Evolutionary conservation across 2,797 vertebrate genomes (phyloP).

Genomic region (Muscicapa striata): DNA sequence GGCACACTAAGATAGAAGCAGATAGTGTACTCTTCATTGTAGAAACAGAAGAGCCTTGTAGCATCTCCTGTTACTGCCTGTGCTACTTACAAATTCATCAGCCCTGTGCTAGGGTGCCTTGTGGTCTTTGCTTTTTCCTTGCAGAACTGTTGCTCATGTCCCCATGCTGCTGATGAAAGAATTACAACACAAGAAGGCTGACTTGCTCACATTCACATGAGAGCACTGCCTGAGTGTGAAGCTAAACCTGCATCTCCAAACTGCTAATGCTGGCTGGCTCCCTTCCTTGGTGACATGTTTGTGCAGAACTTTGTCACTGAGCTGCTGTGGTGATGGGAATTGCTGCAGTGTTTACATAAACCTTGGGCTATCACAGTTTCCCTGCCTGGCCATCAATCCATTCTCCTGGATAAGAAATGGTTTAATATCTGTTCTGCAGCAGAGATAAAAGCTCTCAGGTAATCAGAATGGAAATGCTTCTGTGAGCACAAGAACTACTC

Average conservation of each 20-base stretch:
- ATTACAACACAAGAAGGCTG: not conserved
- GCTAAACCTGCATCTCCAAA: not conserved
- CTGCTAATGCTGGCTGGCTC: not conserved
- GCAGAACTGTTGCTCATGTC: rapidly evolving
- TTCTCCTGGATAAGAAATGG: not conserved
- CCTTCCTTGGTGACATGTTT: not conserved
- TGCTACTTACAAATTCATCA: not conserved
- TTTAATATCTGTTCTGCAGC: not conserved
- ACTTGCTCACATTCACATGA: not conserved
- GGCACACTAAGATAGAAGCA: not conserved
- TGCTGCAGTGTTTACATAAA: not conserved
- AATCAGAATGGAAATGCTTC: not conserved
- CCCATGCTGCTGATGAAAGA: not conserved
- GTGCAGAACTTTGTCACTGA: not conserved
- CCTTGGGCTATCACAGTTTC: not conserved
- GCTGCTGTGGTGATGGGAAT: not conserved
- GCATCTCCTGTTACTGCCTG: not conserved
- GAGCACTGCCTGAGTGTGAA: rapidly evolving
- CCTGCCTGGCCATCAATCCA: not conserved
- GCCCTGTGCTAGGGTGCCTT: not conserved
- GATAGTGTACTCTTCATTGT: not conserved
- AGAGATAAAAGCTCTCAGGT: not conserved
- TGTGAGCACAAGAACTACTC: not conserved
- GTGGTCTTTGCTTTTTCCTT: not conserved
- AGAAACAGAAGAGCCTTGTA: not conserved